Conservation (phyloP, 2,797 vertebrate genomes). For the Neomorphus geoffroyi region DNA sequence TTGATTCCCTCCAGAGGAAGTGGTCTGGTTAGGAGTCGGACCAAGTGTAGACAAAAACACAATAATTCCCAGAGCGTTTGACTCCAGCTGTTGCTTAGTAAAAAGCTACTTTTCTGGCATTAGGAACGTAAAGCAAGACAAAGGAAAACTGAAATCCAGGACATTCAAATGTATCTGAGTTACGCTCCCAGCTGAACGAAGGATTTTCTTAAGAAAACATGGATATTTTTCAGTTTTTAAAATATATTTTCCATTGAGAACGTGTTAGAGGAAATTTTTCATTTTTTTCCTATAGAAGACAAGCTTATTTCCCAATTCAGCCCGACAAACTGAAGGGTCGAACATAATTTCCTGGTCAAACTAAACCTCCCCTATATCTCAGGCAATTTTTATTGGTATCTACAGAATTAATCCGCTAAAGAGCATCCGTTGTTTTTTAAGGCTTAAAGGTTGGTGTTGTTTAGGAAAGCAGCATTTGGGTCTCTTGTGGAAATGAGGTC, state of each 20-base stretch:
- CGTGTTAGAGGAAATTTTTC: too few relatives aligned
- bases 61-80: slow-evolving; percentile 20
- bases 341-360: background rate
- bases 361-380: background rate
- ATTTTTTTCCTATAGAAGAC: background rate
- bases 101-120: slow-evolving; percentile 42
- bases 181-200: background rate
- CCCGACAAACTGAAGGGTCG: background rate
- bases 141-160: background rate
- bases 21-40: background rate
- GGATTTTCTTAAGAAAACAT: background rate
- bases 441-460: accelerated
- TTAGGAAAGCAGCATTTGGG: background rate
- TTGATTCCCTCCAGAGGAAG: slow-evolving; percentile 41
- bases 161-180: background rate
- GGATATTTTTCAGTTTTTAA: background rate
- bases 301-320: background rate
- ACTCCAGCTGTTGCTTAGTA: slow-evolving; percentile 49
- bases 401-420: background rate
- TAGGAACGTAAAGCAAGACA: background rate
- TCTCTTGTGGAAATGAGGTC: background rate
- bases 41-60: background rate
- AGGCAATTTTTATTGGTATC: background rate
- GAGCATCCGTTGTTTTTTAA: background rate
- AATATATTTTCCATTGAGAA: background rate